Base-by-base conservation (phyloP, 2,113 vertebrate genomes). In the Collichthys lucidus region DNA sequence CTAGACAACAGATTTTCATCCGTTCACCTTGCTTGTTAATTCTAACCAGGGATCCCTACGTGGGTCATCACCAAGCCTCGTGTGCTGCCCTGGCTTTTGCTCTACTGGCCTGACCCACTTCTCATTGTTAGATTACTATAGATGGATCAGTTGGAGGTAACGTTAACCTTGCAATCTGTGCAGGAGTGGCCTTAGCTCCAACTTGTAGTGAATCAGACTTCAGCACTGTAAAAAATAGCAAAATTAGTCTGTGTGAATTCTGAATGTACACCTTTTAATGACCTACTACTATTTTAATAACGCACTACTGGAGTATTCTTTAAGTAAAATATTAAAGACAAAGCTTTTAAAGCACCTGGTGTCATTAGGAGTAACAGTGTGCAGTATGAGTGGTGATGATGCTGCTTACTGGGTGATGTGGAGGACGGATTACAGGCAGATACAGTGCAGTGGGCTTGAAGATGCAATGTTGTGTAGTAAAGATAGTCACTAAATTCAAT, bases 101-200 rank as follows among this genome's bases (percentile, higher is more conserved):
- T 86, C 80, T 59, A 77, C 46, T 89, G 77, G 77, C 83, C 82
- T 91, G 84, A 92, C 87, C 89, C 87, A 90, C 4, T 88, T 91
- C 76, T 87, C 49, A 61, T 74, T 80, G 67, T 77, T 86, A 78
- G 83, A 89, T 87, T 80, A 85, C 78, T 75, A 82, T 74, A 15
- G 63, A 77, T 88, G 71, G 79, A 89, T 76, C 74, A 74, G 73
- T 76, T 83, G 24, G 52, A 89, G 85, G 80, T 78, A 79, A 70
- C 1, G 24, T 44, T 49, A 61, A 84, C 67, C 64, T 22, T 74
- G 70, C 83, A 83, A 73, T 91, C 74, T 86, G 77, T 69, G 86
- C 60, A 75, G 64, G 52, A 75, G 69, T 53, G 29, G 56, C 67
- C 53, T 67, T 2, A 1, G 22, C 15, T 79, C 46, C 46, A 79